Evolutionary conservation across 2,888 invertebrate species (phyloP), one percentile per base, ranked within the genome.

Genomic region (Acheta domesticus): DNA sequence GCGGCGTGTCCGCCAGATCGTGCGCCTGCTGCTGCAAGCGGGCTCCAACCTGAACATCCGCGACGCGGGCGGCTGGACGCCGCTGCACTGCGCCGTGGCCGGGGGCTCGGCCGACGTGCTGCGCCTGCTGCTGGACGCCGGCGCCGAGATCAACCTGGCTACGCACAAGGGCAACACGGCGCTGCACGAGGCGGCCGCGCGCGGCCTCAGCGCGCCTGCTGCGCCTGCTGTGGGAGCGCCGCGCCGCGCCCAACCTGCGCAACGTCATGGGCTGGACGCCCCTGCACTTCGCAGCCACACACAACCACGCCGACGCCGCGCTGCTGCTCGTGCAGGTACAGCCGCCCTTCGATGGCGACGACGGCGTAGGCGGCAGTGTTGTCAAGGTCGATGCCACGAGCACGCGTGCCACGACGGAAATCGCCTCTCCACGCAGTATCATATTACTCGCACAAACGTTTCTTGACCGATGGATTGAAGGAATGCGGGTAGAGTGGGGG

Each of bases 211-310:
- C 62, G 62, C 14, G n/a, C 16, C 16, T 62, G 14, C 62, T 62
- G 14, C 62, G 62, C 62, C 62, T 62, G 14, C n/a, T 62, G n/a
- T 62, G 62, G 62, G 62, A 62, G n/a, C 62, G n/a, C n/a, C 14
- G n/a, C n/a, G 62, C 62, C 14, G n/a, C 62, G 62, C 62, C 62
- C n/a, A n/a, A n/a, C 62, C 62, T 62, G 16, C 14, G n/a, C 14
- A 62, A 62, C 62, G 62, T 62, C 62, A 62, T 62, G 14, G 62
- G 62, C 62, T 62, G 62, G 62, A 62, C 62, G n/a, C n/a, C 62
- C 16, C 62, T 62, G 62, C 62, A 62, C 62, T 62, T 14, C n/a
- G 62, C 62, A 12, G 62, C 62, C 62, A 8, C 16, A 0, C 14
- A 16, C 14, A 62, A 62, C 62, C 14, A 62, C n/a, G 62, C n/a